Base-by-base conservation (phyloP, 2,888 invertebrate genomes). In the Polyommatus icarus region DNA sequence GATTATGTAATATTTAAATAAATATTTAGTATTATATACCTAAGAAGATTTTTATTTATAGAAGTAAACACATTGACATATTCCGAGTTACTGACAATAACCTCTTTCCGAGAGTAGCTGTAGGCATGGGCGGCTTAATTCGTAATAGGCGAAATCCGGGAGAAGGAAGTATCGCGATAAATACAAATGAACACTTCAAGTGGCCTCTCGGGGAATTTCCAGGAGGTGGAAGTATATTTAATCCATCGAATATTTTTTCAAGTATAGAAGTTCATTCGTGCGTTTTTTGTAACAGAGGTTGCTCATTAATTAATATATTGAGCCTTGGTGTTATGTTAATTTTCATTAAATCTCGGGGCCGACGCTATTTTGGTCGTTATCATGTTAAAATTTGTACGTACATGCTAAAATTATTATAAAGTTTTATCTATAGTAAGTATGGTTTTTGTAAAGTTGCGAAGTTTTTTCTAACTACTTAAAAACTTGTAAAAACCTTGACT, bases 271-370 rank as follows among this genome's bases (percentile, higher is more conserved):
- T 8, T 61, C 71, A 67, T 6, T 12, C 50, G 10, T 50, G 7
- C 50, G 50, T 50, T 50, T 50, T 20, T 75, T 73, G 18, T 59
- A 8, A 8, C 36, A 75, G 40, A 40, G 20, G 10, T 59, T 40
- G 40, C n/a, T 73, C 3, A 77, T 36, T 72, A 78, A 40, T 10
- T 72, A 78, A 40, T 10, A 46, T 12, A 57, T 8, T 1, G 6
- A 29, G 29, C 29, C 67, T 67, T 67, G 67, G 67, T 67, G 67
- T 67, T 18, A 32, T 32, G 67, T 29, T 32, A 67, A 67, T 61
- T 24, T 61, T 61, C 10, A 24, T 67, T 67, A 40, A 73, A 54
- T 77, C 59, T 77, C 40, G 46, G 10, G 12, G 20, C 36, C 29
- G 36, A 59, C n/a, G 15, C 15, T 6, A 67, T 67, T 67, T 67